phyloP scores from a whole-genome alignment of 2,113 vertebrate genomes.

The Rhinoderma darwinii region DNA sequence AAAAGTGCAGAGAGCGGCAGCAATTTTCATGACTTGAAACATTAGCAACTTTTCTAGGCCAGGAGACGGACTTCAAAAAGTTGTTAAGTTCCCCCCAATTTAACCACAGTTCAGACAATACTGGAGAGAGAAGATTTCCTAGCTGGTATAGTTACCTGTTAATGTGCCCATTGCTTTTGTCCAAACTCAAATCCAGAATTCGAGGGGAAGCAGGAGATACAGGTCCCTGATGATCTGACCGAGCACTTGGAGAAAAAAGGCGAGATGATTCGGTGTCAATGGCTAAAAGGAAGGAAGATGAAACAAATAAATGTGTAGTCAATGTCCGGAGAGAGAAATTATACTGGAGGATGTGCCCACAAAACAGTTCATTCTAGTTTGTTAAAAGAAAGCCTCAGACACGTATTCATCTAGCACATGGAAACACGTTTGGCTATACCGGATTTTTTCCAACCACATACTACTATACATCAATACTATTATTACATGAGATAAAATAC shows the following conservation, averaged over 20 bases:
- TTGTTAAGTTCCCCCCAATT: no score
- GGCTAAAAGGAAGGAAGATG: slow-evolving; percentile 54
- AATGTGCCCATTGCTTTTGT: slow-evolving; percentile 58
- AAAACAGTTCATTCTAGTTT: neutral
- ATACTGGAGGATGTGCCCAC: no score
- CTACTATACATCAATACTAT: neutral
- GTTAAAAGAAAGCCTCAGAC: neutral
- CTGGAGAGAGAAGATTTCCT: no score
- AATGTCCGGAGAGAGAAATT: neutral
- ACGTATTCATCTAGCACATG: neutral
- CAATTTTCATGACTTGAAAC: no score
- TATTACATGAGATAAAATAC: no score
- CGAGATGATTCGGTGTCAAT: slow-evolving; percentile 61
- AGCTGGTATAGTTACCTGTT: slow-evolving; percentile 71
- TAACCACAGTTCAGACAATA: neutral
- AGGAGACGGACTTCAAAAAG: no score
- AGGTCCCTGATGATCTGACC: slow-evolving; percentile 39
- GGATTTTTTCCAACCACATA: neutral
- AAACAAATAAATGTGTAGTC: neutral
- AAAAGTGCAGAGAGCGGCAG: no score
- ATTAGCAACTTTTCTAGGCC: no score
- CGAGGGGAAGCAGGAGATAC: slow-evolving; percentile 31
- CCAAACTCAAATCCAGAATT: slow-evolving; percentile 55
- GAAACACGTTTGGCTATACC: neutral
- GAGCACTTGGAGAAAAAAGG: slow-evolving; percentile 58